A percentile compares a stretch with the other conserved stretches of the same genome.
Conservation (phyloP, 2,113 vertebrate genomes). For the Neoarius graeffei region DNA sequence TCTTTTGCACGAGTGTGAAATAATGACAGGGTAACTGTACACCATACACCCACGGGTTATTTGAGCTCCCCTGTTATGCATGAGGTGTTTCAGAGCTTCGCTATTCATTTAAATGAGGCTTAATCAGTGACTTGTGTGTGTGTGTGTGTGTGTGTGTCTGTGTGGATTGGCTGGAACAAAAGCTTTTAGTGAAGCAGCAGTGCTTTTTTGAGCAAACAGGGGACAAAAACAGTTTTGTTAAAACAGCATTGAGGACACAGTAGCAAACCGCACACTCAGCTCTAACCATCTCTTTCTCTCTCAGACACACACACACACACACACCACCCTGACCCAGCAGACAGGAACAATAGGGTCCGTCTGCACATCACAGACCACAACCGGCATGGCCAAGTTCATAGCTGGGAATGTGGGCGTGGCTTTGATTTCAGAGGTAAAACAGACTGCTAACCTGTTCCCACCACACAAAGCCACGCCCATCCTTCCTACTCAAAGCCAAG, state of each 20-base stretch:
- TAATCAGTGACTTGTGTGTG: conserved; percentile 10
- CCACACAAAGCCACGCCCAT: no score
- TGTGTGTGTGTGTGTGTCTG: conserved; percentile 23
- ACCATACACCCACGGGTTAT: background rate
- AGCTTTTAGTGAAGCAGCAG: conserved; percentile 36
- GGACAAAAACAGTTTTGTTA: conserved; percentile 34
- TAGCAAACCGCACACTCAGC: conserved; percentile 11
- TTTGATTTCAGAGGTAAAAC: background rate
- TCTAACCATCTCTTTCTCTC: background rate
- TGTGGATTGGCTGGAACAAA: conserved; percentile 40
- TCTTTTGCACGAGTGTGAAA: background rate
- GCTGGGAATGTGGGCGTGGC: background rate
- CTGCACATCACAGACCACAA: background rate
- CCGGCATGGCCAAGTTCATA: background rate
- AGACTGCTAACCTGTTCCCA: background rate
- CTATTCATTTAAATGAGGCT: background rate
- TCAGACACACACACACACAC: conserved; percentile 16
- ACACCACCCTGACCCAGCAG: conserved; percentile 1
- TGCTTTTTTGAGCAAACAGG: background rate
- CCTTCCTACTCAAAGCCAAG: background rate
- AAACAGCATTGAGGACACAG: conserved; percentile 7
- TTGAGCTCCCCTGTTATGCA: background rate
- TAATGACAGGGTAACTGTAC: background rate
- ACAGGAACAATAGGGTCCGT: conserved; percentile 10
- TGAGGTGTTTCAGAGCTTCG: background rate